phyloP scores from a whole-genome alignment of 2,888 invertebrate species.

The Eupithecia vulgata region DNA sequence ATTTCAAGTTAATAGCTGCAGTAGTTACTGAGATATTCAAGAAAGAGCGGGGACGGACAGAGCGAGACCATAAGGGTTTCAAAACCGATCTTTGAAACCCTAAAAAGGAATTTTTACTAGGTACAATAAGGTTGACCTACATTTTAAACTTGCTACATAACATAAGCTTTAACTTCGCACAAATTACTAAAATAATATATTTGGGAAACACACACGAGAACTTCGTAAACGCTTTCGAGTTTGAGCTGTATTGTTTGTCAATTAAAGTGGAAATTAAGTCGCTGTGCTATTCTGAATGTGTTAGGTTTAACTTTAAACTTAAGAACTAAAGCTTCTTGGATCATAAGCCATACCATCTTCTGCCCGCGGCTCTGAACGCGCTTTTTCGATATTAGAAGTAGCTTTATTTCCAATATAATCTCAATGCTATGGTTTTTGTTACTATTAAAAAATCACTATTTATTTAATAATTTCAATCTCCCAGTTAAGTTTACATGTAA shows the following conservation, averaged over 20 bases:
- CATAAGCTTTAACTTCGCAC: not conserved
- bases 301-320: not conserved
- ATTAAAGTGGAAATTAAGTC: slow-evolving; percentile 14
- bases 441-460: no score
- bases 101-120: no score
- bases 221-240: slow-evolving; percentile 2
- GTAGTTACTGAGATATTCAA: no score
- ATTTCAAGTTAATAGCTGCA: no score
- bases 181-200: slow-evolving; percentile 24
- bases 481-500: no score
- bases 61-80: no score
- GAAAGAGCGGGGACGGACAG: no score
- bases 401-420: not conserved
- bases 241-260: slow-evolving; percentile 13
- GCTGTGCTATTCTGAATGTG: not conserved
- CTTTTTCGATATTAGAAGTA: not conserved
- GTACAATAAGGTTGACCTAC: not conserved
- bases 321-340: not conserved
- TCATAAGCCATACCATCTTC: not conserved
- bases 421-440: no score
- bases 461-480: no score
- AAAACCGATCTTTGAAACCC: no score
- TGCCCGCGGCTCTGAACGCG: not conserved
- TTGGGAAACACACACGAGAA: slow-evolving; percentile 6
- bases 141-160: not conserved